These are phyloP conservation scores for Epiblema foenella DNA, from an alignment of 2,888 invertebrate species.

Conservation along the genomic window DNA sequence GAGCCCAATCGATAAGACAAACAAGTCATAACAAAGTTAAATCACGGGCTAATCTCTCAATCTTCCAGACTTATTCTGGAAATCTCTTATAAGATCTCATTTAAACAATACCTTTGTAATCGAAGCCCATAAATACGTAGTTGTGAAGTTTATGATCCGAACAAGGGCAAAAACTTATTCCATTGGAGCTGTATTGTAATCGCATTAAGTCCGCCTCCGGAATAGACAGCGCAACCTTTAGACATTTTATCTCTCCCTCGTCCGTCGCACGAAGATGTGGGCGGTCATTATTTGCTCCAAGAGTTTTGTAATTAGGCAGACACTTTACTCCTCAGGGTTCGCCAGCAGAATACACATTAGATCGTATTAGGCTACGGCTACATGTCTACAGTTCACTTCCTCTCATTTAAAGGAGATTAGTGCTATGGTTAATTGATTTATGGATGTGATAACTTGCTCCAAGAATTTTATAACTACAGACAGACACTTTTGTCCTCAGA, in stretches of 20 bases:
- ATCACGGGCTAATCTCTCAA: no score
- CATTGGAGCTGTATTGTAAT: conserved; percentile 5
- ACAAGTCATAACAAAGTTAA: no score
- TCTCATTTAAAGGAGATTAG: no score
- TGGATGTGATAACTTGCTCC: neutral
- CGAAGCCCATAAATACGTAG: neutral
- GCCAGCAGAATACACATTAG: conserved; percentile 14
- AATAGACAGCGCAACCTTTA: neutral
- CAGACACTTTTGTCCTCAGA: conserved; percentile 6
- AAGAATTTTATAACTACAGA: conserved; percentile 8
- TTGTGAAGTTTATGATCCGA: neutral
- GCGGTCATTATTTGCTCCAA: conserved; percentile 24
- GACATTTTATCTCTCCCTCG: neutral
- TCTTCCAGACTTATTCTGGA: no score
- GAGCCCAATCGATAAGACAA: no score
- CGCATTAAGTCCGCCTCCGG: conserved; percentile 7
- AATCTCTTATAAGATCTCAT: no score
- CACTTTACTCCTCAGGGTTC: conserved; percentile 5
- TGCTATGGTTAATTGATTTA: no score
- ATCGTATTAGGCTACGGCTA: neutral
- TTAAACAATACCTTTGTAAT: no score
- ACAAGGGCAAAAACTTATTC: conserved; percentile 3
- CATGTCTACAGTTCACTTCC: neutral
- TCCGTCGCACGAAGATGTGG: neutral
- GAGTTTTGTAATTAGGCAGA: conserved; percentile 23